Base-by-base conservation (phyloP, 2,888 invertebrate genomes). In the Amaurobius ferox region DNA sequence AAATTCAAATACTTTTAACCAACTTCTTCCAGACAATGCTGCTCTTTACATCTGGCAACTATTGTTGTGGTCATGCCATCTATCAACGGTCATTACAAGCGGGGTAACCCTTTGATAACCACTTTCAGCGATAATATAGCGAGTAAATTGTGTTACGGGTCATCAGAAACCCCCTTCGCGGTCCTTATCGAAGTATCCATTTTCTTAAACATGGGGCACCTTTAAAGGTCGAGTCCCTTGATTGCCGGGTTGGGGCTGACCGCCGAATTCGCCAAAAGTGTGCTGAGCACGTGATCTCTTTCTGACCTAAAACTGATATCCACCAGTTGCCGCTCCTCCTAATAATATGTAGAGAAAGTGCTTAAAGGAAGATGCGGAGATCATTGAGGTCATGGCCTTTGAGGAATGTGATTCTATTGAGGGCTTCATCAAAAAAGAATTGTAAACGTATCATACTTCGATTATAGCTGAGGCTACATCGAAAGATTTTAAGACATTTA, bases 271-370 rank as follows among this genome's bases (percentile, higher is more conserved):
- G 2, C 16, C 40, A 28, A 35, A 68, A 68, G 68, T 68, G 68
- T 68, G 68, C 35, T 35, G 68, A 9, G n/a, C 68, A 39, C 68
- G 68, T 68, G 68, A 68, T 26, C 7, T 19, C 16, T 6, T 26
- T 40, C 16, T 68, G 40, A 68, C 68, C 39, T 40, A 16, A 40
- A 68, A 68, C 40, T 40, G 28, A 68, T 40, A 28, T 16, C 13
- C 16, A 7, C 28, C 32, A 2, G 16, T 35, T 6, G 19, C 55
- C 55, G 23, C 23, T 55, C 55, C 23, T 55, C 16, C 6, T n/a
- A n/a, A n/a, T n/a, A n/a, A n/a, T n/a, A n/a, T n/a, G n/a, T n/a
- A n/a, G n/a, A n/a, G n/a, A n/a, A n/a, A n/a, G n/a, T n/a, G n/a
- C n/a, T n/a, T n/a, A n/a, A n/a, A n/a, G n/a, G n/a, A n/a, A n/a